A percentile compares a stretch with the other conserved stretches of the same genome.
Conservation (phyloP, 2,888 invertebrate genomes). For the Pediacus dermestoides region DNA sequence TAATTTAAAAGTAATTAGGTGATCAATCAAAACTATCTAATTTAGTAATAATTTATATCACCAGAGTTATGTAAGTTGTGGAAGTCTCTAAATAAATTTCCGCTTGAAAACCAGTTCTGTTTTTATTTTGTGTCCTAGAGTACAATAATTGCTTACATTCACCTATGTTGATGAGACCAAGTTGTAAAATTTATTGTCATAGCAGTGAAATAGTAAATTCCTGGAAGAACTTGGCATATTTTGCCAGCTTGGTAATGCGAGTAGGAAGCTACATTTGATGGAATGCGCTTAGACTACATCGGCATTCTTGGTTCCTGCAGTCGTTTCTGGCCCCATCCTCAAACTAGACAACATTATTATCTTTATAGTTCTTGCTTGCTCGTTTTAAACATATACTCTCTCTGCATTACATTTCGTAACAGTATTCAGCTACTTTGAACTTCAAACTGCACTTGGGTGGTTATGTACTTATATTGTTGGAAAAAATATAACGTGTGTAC, state of each 20-base stretch:
- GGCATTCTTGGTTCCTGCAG: constrained; percentile 42
- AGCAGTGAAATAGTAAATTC: constrained; percentile 43
- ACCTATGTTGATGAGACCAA: constrained; percentile 31
- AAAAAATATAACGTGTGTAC: too few relatives aligned
- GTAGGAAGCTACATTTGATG: constrained; percentile 45
- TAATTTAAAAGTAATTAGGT: too few relatives aligned
- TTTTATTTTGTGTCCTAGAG: neutral
- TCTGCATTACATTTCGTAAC: constrained; percentile 2
- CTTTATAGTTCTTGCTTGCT: constrained; percentile 28
- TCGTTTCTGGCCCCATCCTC: constrained; percentile 34
- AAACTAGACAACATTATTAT: constrained; percentile 48
- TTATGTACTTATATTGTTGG: too few relatives aligned
- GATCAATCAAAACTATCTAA: too few relatives aligned
- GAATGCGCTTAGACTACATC: constrained; percentile 43
- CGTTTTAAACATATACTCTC: constrained; percentile 12
- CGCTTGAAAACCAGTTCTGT: neutral
- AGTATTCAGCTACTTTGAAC: too few relatives aligned
- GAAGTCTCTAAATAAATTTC: too few relatives aligned
- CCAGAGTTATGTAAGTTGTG: too few relatives aligned
- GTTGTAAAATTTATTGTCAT: constrained; percentile 34
- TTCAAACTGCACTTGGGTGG: too few relatives aligned
- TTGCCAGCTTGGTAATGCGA: constrained; percentile 42
- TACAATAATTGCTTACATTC: constrained; percentile 22
- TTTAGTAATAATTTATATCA: too few relatives aligned
- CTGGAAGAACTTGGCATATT: constrained; percentile 46